A percentile compares a stretch with the other conserved stretches of the same genome.
Conservation (phyloP, 1,140 invertebrate genomes). For the Lamellibrachia luymesi region DNA sequence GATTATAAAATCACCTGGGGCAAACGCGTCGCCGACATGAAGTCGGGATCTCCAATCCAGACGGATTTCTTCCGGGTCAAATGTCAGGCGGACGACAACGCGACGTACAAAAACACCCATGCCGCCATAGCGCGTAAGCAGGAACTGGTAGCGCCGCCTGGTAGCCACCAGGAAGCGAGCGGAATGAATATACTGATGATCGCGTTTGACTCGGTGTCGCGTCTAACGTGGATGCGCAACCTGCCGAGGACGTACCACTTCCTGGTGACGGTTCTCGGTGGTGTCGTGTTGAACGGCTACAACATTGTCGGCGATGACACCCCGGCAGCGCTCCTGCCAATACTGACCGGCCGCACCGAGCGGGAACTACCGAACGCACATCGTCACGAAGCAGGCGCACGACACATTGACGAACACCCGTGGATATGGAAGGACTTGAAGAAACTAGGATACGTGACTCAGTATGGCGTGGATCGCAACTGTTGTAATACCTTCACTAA, state of each 20-base stretch:
- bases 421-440: slow-evolving; percentile 57
- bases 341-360: slow-evolving; percentile 83
- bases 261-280: slow-evolving; percentile 69
- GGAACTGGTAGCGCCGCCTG: background rate
- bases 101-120: background rate
- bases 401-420: slow-evolving; percentile 74
- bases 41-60: background rate
- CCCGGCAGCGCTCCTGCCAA: slow-evolving; percentile 87
- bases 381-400: slow-evolving; percentile 68
- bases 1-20: background rate
- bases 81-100: slow-evolving; percentile 14
- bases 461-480: slow-evolving; percentile 84
- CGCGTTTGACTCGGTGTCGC: slow-evolving; percentile 86
- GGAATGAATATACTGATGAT: slow-evolving; percentile 81
- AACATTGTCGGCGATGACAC: slow-evolving; percentile 94
- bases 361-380: slow-evolving; percentile 82
- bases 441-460: slow-evolving; percentile 62
- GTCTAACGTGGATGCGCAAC: slow-evolving; percentile 81
- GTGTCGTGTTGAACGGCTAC: slow-evolving; percentile 75
- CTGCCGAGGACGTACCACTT: slow-evolving; percentile 79
- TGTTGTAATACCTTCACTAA: slow-evolving; percentile 86
- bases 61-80: slow-evolving; percentile 17
- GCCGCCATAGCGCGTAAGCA: slow-evolving; percentile 3
- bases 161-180: slow-evolving; percentile 50
- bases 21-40: background rate